Evolutionary conservation across 1,140 invertebrate genomes (phyloP), one percentile per base, ranked within the genome.

Genomic region (Stratiolaelaps scimitus): DNA sequence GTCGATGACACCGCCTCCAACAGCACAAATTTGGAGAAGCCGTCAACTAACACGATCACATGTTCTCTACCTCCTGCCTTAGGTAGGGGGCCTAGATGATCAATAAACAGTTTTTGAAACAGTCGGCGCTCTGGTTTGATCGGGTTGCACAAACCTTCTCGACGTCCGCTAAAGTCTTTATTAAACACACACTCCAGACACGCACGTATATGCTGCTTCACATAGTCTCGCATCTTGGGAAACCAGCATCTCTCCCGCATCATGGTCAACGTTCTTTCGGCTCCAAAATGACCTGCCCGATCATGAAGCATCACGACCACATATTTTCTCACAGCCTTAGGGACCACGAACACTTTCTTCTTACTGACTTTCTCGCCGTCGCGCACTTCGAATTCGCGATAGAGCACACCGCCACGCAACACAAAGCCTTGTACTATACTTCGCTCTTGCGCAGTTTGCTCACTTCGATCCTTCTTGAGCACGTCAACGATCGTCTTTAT

Each of bases 301-400:
- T 48, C 47, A 15, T 48, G 47, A 7, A 28, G 19, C 4, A 15
- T 48, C 5, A 48, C 47, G 19, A 48, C 19, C 5, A 48, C 5
- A 15, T 48, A 48, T 15, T 48, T 48, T 15, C 47, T 48, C 47
- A 48, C 28, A 7, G 47, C 47, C 47, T 28, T 48, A 19, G 47
- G 47, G 7, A 48, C 47, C 28, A 48, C 47, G 47, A 48, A 48
- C 5, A 48, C 7, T 15, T 15, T 48, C 15, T 15, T 48, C 28
- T 28, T 28, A 4, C 28, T 15, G 19, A 6, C 4, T n/a, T n/a
- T n/a, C n/a, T n/a, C n/a, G n/a, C n/a, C n/a, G n/a, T n/a, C n/a
- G n/a, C n/a, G n/a, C n/a, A n/a, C n/a, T n/a, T n/a, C n/a, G n/a
- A n/a, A n/a, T 28, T 48, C 47, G 19, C 28, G 20, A 28, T 48